Base-by-base conservation (phyloP, 2,797 vertebrate species). In the Mycteria americana region DNA sequence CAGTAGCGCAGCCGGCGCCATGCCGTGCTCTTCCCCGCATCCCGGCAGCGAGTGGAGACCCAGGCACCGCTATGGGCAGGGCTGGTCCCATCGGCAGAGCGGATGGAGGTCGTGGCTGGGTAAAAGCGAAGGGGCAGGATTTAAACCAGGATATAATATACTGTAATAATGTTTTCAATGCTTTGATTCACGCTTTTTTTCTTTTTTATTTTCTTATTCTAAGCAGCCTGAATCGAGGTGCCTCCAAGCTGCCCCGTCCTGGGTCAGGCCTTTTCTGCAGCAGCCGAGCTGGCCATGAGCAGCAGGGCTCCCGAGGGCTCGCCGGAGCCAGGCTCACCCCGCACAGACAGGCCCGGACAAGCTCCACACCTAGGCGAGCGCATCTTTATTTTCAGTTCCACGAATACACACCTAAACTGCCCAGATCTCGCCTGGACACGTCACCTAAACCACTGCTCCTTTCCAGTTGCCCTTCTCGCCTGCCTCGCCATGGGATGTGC, bases 401-500 rank as follows among this genome's bases (percentile, higher is more conserved):
- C 13, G 11, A 82, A 75, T 22, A 85, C 33, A 31, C n/a, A 13
- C 9, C 35, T 62, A 10, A 45, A 25, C 46, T 19, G 45, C 45
- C 63, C 80, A 4, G 16, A 14, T 50, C 63, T 82, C n/a, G 4
- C 56, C 86, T 51, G 91, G 65, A 43, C 80, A 6, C 1, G 1
- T 25, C 88, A 30, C 27, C 30, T 59, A 27, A 62, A n/a, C 27
- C 1, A 1, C n/a, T 11, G 46, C n/a, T 85, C n/a, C 65, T 51
- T 64, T 76, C 57, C 62, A 17, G 46, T 21, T 8, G 39, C 75
- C 65, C 30, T 25, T 62, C 37, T 48, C 35, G 3, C 27, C 35
- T 54, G 3, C 27, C n/a, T 54, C 0, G 2, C 4, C 1, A 2
- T 3, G 63, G 75, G 62, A 31, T 0, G 0, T 4, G 10, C 1